Percentiles rank a stretch among this genome's conserved stretches.
phyloP scores from a whole-genome alignment of 2,888 invertebrate species.

The Polymixis lichenea region DNA sequence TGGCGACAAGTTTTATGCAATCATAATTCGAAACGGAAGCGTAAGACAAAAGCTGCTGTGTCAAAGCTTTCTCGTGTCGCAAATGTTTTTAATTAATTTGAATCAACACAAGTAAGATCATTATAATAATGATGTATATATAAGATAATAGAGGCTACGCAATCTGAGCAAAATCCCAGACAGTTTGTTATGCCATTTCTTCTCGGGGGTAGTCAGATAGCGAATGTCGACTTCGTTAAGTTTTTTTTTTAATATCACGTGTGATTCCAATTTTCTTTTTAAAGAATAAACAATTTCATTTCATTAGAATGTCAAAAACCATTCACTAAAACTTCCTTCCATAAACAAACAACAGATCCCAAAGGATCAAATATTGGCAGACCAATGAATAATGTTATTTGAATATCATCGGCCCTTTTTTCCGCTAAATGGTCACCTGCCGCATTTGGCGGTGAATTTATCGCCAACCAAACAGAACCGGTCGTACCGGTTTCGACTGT shows the following conservation, averaged over 20 bases:
- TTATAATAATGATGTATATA: too few species aligned
- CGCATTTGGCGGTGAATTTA: slow-evolving; percentile 45
- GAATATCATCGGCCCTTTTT: slow-evolving; percentile 11
- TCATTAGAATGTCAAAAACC: background rate
- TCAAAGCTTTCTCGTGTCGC: slow-evolving; percentile 19
- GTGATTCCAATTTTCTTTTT: too few species aligned
- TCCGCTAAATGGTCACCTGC: slow-evolving; percentile 21
- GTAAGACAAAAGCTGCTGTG: slow-evolving; percentile 29
- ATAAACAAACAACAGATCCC: background rate
- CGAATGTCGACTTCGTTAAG: too few species aligned
- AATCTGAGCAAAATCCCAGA: background rate
- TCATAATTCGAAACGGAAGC: slow-evolving; percentile 39
- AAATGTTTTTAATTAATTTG: slow-evolving; percentile 13
- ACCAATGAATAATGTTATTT: slow-evolving; percentile 16
- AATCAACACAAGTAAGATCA: background rate
- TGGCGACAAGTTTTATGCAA: slow-evolving; percentile 50
- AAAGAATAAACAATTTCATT: too few species aligned
- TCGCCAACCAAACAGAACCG: slow-evolving; percentile 37
- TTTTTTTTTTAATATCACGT: too few species aligned
- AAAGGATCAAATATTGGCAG: background rate
- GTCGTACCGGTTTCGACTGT: slow-evolving; percentile 48
- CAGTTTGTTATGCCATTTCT: too few species aligned
- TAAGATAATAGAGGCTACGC: background rate
- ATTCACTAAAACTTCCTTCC: background rate
- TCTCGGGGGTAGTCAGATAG: too few species aligned